These are phyloP conservation scores for Zaprionus vittiger DNA, from an alignment of 1,140 invertebrate genomes.

Conservation along the genomic window DNA sequence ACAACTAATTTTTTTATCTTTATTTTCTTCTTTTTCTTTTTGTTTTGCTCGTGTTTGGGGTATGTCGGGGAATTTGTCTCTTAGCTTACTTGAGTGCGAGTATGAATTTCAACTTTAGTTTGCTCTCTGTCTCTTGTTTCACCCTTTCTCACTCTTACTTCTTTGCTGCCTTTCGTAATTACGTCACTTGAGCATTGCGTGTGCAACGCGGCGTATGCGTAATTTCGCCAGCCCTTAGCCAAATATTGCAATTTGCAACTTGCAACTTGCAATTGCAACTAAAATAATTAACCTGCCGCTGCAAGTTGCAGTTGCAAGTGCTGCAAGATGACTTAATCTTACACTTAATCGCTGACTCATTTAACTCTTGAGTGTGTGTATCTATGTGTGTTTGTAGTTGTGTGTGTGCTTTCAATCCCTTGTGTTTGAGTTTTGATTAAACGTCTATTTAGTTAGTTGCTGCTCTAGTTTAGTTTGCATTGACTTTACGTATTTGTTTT, in stretches of 20 bases:
- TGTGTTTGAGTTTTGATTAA: conserved; percentile 62
- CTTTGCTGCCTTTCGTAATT: conserved; percentile 56
- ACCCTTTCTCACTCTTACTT: background rate
- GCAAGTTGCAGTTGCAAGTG: conserved; percentile 30
- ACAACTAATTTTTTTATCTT: conserved; percentile 25
- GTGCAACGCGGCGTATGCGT: conserved; percentile 78
- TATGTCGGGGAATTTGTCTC: conserved; percentile 55
- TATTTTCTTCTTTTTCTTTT: conserved; percentile 16
- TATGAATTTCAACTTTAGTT: conserved; percentile 82
- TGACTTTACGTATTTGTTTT: conserved; percentile 70
- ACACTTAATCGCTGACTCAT: conserved; percentile 37
- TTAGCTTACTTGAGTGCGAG: conserved; percentile 77
- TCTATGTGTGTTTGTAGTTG: conserved; percentile 27
- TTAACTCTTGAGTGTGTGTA: conserved; percentile 22
- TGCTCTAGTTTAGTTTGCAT: conserved; percentile 47
- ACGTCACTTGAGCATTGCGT: conserved; percentile 73
- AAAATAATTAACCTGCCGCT: background rate
- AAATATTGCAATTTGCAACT: conserved; percentile 35
- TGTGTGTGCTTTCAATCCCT: conserved; percentile 71
- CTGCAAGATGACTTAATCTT: conserved; percentile 33
- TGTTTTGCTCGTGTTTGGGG: conserved; percentile 8
- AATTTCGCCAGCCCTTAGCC: conserved; percentile 54
- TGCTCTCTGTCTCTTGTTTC: conserved; percentile 32
- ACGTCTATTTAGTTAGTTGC: conserved; percentile 41
- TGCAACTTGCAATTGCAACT: conserved; percentile 1